Evolutionary conservation across 2,113 vertebrate species (phyloP).

Genomic region (Pteruthius melanotis): DNA sequence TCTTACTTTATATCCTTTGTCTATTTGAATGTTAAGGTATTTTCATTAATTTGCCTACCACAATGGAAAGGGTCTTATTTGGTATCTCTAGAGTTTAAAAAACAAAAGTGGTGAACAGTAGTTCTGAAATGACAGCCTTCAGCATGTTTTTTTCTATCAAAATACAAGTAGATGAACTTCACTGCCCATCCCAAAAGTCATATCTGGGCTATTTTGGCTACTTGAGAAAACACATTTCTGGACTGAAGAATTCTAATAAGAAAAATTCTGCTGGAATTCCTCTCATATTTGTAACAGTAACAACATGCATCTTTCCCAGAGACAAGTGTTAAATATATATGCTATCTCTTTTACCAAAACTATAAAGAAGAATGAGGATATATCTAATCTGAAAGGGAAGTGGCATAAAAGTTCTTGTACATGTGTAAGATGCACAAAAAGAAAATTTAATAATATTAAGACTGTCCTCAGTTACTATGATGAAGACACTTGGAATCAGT

Average conservation of each 20-base stretch:
- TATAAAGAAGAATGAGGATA: background rate
- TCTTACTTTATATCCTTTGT: background rate
- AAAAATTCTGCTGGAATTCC: background rate
- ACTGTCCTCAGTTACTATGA: background rate
- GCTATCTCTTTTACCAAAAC: background rate
- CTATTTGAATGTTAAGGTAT: background rate
- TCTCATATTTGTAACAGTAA: background rate
- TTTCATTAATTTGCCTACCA: background rate
- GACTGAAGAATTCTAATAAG: background rate
- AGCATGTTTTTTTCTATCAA: background rate
- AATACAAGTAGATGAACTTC: background rate
- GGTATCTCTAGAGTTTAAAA: background rate
- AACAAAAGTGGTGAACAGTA: background rate
- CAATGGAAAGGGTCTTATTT: background rate
- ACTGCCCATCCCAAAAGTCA: background rate
- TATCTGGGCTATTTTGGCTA: background rate
- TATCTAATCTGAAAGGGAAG: background rate
- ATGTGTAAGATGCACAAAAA: background rate
- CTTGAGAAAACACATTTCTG: background rate
- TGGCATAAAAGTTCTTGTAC: background rate
- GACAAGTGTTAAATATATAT: background rate
- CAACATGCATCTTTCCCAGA: background rate
- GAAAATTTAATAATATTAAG: background rate
- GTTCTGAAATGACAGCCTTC: background rate
- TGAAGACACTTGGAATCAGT: background rate